These are phyloP conservation scores for Laspeyria flexula DNA, from an alignment of 2,888 invertebrate species.

Conservation along the genomic window DNA sequence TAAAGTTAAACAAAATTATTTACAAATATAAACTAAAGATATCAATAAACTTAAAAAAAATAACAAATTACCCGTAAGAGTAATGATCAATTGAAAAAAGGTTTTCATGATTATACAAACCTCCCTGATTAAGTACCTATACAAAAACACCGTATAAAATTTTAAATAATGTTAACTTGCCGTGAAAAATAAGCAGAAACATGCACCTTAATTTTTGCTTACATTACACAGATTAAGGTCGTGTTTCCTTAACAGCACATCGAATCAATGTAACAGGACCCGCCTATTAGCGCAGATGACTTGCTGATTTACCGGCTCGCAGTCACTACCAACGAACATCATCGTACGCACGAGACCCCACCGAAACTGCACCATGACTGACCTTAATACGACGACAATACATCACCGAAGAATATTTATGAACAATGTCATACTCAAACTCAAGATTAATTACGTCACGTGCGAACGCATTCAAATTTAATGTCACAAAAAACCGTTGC, in stretches of 20 bases:
- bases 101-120: no score
- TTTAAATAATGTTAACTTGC: no score
- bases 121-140: no score
- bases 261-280: slow-evolving; percentile 64
- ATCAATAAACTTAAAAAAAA: no score
- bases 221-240: slow-evolving; percentile 42
- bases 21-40: no score
- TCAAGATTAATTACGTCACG: slow-evolving; percentile 2
- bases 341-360: slow-evolving; percentile 48
- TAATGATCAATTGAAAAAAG: no score
- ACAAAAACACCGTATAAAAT: no score
- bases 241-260: slow-evolving; percentile 44
- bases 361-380: slow-evolving; percentile 54
- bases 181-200: background rate
- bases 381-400: slow-evolving; percentile 25
- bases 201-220: slow-evolving; percentile 17
- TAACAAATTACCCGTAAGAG: no score
- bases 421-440: slow-evolving; percentile 18
- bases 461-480: slow-evolving; percentile 12
- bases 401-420: slow-evolving; percentile 32
- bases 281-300: slow-evolving; percentile 74
- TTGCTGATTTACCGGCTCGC: slow-evolving; percentile 63
- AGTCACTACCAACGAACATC: slow-evolving; percentile 37
- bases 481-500: slow-evolving; percentile 9
- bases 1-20: no score